Conservation (phyloP, 1,140 invertebrate species). For the Meteorus sp. region DNA sequence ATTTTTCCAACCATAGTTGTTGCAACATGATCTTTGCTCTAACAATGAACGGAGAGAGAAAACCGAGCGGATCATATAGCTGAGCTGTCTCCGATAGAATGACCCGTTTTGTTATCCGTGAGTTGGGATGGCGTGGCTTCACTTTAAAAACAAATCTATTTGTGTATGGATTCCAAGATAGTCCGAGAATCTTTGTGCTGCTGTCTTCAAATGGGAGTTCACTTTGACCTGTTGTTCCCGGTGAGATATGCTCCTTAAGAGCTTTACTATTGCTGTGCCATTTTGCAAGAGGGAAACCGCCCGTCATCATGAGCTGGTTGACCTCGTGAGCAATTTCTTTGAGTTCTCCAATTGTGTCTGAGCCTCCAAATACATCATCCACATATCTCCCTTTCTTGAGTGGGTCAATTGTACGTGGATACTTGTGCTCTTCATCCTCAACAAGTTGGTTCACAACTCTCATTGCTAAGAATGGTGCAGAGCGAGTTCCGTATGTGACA, state of each 20-base stretch:
- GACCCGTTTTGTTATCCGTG: conserved; percentile 11
- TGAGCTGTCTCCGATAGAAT: conserved; percentile 23
- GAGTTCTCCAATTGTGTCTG: background rate
- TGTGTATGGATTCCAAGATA: background rate
- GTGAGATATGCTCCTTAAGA: no score
- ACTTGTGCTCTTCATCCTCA: conserved; percentile 27
- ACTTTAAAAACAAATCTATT: background rate
- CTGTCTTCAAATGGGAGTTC: background rate
- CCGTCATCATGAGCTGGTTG: background rate
- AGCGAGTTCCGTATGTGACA: conserved; percentile 48
- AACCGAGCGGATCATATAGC: conserved; percentile 32
- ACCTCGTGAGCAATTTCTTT: background rate
- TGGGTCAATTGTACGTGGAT: conserved; percentile 19
- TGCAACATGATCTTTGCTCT: conserved; percentile 40
- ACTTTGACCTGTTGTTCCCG: no score
- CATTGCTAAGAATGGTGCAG: conserved; percentile 39
- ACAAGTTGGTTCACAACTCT: conserved; percentile 39
- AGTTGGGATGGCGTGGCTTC: background rate
- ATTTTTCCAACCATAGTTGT: conserved; percentile 28
- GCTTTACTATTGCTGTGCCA: conserved; percentile 13
- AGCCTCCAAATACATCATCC: background rate
- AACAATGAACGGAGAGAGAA: conserved; percentile 34
- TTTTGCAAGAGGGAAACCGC: conserved; percentile 24
- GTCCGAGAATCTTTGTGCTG: background rate
- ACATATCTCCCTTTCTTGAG: background rate